These are phyloP conservation scores for Zygothrica quintamaculata DNA, from an alignment of 2,888 invertebrate species.

Conservation along the genomic window DNA sequence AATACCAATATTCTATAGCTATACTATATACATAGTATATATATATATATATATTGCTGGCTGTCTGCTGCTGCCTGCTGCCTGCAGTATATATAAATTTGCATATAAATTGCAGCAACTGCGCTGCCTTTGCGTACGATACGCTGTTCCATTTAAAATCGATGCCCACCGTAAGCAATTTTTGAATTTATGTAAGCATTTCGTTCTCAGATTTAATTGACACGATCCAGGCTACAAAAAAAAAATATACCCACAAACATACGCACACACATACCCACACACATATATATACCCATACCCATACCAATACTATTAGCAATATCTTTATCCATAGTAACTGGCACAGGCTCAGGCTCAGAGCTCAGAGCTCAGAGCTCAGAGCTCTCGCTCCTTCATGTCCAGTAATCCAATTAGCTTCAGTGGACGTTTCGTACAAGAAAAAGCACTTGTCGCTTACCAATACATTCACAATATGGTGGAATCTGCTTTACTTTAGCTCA, in stretches of 20 bases:
- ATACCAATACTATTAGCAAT: too few species aligned
- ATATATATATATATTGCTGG: too few species aligned
- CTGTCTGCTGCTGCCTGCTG: neutral
- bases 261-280: too few species aligned
- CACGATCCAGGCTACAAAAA: slow-evolving; percentile 60
- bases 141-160: slow-evolving; percentile 74
- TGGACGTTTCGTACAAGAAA: slow-evolving; percentile 81
- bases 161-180: slow-evolving; percentile 81
- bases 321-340: too few species aligned
- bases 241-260: too few species aligned
- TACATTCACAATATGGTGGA: too few species aligned
- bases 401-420: slow-evolving; percentile 82
- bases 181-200: slow-evolving; percentile 80
- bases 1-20: neutral
- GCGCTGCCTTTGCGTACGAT: slow-evolving; percentile 29
- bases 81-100: slow-evolving; percentile 67
- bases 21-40: too few species aligned
- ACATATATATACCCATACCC: too few species aligned
- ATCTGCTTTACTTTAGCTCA: slow-evolving; percentile 10
- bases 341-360: slow-evolving; percentile 9
- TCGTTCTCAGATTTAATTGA: slow-evolving; percentile 80
- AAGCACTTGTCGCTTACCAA: slow-evolving; percentile 78
- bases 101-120: slow-evolving; percentile 74
- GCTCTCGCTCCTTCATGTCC: slow-evolving; percentile 15
- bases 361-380: neutral